These are phyloP conservation scores for Prunella strophiata DNA, from an alignment of 2,797 vertebrate genomes.

Conservation along the genomic window DNA sequence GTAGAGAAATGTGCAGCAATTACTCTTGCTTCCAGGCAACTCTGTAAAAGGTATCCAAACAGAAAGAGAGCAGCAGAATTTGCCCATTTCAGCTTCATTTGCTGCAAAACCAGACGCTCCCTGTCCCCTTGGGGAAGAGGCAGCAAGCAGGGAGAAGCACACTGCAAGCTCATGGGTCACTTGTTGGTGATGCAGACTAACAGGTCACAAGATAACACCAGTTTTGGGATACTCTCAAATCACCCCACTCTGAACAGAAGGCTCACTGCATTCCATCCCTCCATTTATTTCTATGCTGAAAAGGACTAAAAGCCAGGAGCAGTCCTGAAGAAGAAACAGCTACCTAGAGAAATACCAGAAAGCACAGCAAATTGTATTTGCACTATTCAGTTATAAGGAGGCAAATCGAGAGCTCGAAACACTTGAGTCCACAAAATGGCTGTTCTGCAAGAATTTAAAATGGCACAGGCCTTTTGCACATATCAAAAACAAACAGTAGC, in stretches of 20 bases:
- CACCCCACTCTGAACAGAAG: not conserved
- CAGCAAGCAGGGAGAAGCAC: not conserved
- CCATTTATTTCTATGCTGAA: not conserved
- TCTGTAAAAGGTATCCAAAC: conserved; percentile 3
- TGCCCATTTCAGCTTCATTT: conserved; percentile 4
- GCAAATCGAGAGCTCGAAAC: not conserved
- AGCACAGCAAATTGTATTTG: not conserved
- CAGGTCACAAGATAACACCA: not conserved
- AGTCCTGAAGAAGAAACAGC: not conserved
- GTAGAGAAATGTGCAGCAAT: conserved; percentile 2
- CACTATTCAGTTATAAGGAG: not conserved
- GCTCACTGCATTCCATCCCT: not conserved
- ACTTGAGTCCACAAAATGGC: conserved; percentile 8
- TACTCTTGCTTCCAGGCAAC: conserved; percentile 6
- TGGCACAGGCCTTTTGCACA: not conserved
- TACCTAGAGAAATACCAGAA: not conserved
- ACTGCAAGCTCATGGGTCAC: not conserved
- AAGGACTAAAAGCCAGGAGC: conserved; percentile 19
- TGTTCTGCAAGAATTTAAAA: conserved; percentile 52
- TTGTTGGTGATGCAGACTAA: not conserved
- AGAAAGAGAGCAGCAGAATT: conserved; percentile 1
- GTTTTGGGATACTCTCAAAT: not conserved
- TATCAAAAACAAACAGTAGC: conserved; percentile 39
- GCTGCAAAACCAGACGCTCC: not conserved
- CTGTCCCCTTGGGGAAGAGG: not conserved